Base-by-base conservation (phyloP, 2,888 invertebrate genomes). In the Tupiocoris notatus region DNA sequence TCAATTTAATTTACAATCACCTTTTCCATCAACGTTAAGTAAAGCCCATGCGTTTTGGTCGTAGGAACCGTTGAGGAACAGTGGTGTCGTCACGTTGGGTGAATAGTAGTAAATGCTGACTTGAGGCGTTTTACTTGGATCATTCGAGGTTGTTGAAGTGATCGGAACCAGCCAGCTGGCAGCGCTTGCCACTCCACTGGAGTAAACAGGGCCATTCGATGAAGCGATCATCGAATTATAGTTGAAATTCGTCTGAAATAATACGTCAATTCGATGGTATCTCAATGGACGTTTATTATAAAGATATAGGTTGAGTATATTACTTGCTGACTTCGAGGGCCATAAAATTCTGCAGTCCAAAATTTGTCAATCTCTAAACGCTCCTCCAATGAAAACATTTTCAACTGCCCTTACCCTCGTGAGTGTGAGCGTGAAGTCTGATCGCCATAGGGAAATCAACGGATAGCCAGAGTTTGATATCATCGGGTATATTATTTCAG, bases 1-100 rank as follows among this genome's bases (percentile, higher is more conserved):
- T n/a, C n/a, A n/a, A n/a, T n/a, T n/a, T n/a, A n/a, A n/a, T n/a
- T n/a, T n/a, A n/a, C n/a, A n/a, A n/a, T n/a, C n/a, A 76, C 76
- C 68, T 68, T 68, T 61, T n/a, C 76, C 76, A 56, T 76, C 65
- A 12, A 76, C 6, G 22, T 76, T 39, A 16, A 76, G 23, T 12
- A 76, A 3, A 17, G 61, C 62, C 56, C 61, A 76, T 0, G 56
- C 63, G 17, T 62, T 57, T 1, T 6, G n/a, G 21, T 61, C 25
- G 24, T 23, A 73, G 2, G 73, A n/a, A 16, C 73, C 73, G 0
- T 25, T n/a, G 22, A 63, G 12, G 59, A 0, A 3, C 6, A 65
- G 12, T 23, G 39, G 25, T n/a, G 25, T 16, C 12, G 24, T 65
- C 17, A 23, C 17, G 17, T 58, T 25, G 16, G 59, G 25, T 7